Conservation (phyloP, 2,888 invertebrate species). For the Chaetogeoica ovagalla region DNA sequence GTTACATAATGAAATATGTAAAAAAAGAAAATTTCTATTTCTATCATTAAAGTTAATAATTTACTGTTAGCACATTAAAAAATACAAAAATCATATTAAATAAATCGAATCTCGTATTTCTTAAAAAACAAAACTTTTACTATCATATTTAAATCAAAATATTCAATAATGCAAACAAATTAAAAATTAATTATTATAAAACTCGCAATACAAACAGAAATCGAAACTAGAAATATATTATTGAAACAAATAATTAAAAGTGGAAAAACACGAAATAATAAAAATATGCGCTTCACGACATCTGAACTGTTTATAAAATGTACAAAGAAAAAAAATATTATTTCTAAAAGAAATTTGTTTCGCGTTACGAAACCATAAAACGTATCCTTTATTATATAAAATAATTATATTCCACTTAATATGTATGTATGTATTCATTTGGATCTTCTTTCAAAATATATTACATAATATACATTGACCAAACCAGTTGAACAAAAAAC, state of each 20-base stretch:
- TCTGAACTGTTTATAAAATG: background rate
- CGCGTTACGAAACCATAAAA: background rate
- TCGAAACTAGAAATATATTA: background rate
- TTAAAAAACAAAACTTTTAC: background rate
- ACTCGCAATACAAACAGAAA: background rate
- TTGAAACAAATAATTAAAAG: no score
- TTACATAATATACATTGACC: background rate
- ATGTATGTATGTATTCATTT: background rate
- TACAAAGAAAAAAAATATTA: background rate
- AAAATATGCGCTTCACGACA: background rate
- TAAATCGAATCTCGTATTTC: background rate
- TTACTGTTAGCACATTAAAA: background rate
- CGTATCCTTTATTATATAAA: background rate
- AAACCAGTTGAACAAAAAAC: constrained; percentile 1
- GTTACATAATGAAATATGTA: no score
- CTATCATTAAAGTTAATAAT: background rate
- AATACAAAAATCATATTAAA: background rate
- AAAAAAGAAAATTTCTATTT: no score
- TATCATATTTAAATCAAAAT: no score
- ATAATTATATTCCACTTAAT: background rate
- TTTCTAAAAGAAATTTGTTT: background rate
- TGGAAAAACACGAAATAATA: background rate
- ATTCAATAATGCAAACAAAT: no score
- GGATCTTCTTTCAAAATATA: background rate
- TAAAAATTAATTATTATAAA: background rate